Base-by-base conservation (phyloP, 2,797 vertebrate genomes). In the Ambastaia sidthimunki region DNA sequence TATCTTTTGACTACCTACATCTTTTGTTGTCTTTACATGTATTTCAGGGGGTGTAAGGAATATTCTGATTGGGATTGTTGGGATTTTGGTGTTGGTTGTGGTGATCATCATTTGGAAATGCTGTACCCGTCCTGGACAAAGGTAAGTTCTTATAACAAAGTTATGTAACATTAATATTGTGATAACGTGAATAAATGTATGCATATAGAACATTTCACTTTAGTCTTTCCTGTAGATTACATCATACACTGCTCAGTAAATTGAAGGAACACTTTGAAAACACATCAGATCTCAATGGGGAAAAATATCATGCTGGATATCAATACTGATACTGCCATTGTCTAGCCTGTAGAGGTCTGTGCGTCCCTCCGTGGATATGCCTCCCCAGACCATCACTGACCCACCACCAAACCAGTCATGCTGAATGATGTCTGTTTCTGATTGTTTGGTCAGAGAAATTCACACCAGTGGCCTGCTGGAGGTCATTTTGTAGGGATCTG, bases 381-480 rank as follows among this genome's bases (percentile, higher is more conserved):
- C 41, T 44, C 41, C 10, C 41, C 41, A 44, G 41, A 11, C 41
- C 41, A 44, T 44, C 41, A 44, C 11, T 23, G 4, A 11, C 41
- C 41, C 41, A 44, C 41, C 41, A 44, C 41, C 10, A 44, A 44
- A 44, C 41, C 41, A 2, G 41, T 44, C 9, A 44, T 44, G 41
- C 41, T 44, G 41, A 44, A 44, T 11, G 10, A 44, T 44, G 41
- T n/a, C n/a, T n/a, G n/a, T n/a, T n/a, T n/a, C n/a, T n/a, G n/a
- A n/a, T n/a, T n/a, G 41, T 44, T 44, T 11, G 10, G 9, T 44
- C 57, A 25, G 57, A 25, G 23, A 59, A 21, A 59, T 59, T 62
- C 60, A 63, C 16, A 63, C 60, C 60, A 63, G 60, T 63, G 60
- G 31, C 62, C 62, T 65, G 31, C 31, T 41, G 18, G 31, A 19